phyloP scores from a whole-genome alignment of 2,888 invertebrate genomes.

The Fissipunctia ypsillon region DNA sequence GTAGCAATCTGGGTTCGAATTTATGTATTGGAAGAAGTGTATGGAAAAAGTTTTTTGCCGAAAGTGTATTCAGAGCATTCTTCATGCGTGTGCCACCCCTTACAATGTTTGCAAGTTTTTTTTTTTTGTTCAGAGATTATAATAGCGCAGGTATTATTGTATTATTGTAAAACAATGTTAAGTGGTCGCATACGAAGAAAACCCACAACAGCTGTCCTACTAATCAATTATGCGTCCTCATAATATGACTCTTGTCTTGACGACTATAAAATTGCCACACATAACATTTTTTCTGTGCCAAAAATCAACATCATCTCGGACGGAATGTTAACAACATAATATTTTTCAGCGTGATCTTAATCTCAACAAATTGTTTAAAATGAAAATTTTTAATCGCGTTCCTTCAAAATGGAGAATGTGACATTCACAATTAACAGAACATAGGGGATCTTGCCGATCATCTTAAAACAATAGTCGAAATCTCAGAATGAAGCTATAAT shows the following conservation, averaged over 20 bases:
- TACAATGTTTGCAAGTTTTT: constrained; percentile 34
- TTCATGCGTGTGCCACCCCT: constrained; percentile 61
- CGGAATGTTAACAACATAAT: constrained; percentile 89
- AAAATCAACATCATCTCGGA: constrained; percentile 85
- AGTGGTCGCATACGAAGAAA: constrained; percentile 73
- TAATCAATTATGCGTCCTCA: constrained; percentile 86
- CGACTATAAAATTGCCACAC: constrained; percentile 86
- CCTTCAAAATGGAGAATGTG: constrained; percentile 78
- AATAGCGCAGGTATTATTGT: constrained; percentile 64
- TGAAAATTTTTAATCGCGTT: constrained; percentile 82
- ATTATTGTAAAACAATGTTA: constrained; percentile 77
- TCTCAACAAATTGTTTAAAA: constrained; percentile 87
- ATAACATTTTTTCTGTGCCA: constrained; percentile 86
- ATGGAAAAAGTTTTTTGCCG: constrained; percentile 78
- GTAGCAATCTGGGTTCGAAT: constrained; percentile 76
- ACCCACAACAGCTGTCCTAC: constrained; percentile 85
- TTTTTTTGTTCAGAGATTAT: constrained; percentile 51
- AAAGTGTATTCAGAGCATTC: constrained; percentile 67
- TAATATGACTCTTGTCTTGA: constrained; percentile 85
- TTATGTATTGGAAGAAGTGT: constrained; percentile 83
- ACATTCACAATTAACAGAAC: constrained; percentile 70
- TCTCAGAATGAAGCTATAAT: constrained; percentile 80
- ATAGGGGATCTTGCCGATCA: constrained; percentile 79
- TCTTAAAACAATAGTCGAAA: constrained; percentile 84
- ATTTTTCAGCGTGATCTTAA: constrained; percentile 86